Evolutionary conservation across 2,888 invertebrate species (phyloP).

Genomic region (Drosophila incognita): DNA sequence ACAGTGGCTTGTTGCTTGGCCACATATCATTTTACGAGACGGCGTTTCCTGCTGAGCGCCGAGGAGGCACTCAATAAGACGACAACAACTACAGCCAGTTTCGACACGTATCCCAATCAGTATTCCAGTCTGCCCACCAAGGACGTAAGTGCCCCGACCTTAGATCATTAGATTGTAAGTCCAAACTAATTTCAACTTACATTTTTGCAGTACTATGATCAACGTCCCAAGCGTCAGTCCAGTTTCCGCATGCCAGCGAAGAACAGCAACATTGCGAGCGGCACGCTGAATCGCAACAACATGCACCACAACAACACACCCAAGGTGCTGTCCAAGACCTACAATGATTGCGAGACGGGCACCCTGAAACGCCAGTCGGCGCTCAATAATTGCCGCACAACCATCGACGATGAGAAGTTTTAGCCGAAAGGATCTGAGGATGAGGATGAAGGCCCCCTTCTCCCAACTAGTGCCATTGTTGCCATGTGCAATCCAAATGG

Average conservation of each 20-base stretch:
- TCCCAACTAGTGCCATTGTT: conserved; percentile 61
- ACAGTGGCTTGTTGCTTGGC: conserved; percentile 83
- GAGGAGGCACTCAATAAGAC: conserved; percentile 84
- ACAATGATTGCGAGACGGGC: conserved; percentile 92
- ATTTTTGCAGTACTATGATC: conserved; percentile 82
- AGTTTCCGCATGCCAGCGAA: conserved; percentile 87
- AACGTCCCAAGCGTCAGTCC: conserved; percentile 88
- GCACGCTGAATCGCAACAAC: conserved; percentile 87
- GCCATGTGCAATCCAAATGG: conserved; percentile 53
- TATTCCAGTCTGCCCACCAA: conserved; percentile 93
- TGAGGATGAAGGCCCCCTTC: not conserved
- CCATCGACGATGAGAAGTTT: conserved; percentile 85
- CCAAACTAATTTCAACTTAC: not conserved
- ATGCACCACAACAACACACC: conserved; percentile 88
- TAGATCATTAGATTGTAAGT: not conserved
- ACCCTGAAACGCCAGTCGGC: conserved; percentile 91
- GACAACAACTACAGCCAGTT: conserved; percentile 89
- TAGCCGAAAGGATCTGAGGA: conserved; percentile 51
- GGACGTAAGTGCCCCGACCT: conserved; percentile 86
- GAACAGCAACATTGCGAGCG: conserved; percentile 73
- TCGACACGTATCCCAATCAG: conserved; percentile 92
- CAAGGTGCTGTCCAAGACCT: conserved; percentile 89
- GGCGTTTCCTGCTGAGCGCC: conserved; percentile 81
- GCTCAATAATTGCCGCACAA: conserved; percentile 87
- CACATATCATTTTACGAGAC: conserved; percentile 85